A percentile compares a stretch with the other conserved stretches of the same genome.
These are phyloP conservation scores for Copidosoma floridanum DNA, from an alignment of 1,140 invertebrate genomes.

Conservation along the genomic window DNA sequence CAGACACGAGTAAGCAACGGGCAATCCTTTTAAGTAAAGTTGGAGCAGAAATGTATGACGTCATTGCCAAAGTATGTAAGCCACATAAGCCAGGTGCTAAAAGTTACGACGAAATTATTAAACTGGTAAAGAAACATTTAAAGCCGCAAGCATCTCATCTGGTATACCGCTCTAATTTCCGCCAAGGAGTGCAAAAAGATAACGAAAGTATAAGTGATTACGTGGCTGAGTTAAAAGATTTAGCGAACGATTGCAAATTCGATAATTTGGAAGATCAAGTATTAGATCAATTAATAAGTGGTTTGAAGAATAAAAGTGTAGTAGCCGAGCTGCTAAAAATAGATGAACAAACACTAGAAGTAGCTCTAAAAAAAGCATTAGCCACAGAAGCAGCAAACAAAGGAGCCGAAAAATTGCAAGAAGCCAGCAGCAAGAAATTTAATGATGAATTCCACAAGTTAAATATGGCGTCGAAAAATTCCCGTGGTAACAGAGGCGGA, in stretches of 20 bases:
- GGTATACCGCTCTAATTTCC: not conserved
- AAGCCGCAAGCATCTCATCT: not conserved
- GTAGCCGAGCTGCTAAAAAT: not conserved
- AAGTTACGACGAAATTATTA: too few species aligned
- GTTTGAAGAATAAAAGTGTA: not conserved
- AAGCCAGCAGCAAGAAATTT: not conserved
- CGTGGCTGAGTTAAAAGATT: not conserved
- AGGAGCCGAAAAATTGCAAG: not conserved
- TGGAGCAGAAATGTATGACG: not conserved
- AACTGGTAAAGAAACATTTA: not conserved
- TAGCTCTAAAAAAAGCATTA: not conserved
- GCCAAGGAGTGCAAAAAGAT: not conserved
- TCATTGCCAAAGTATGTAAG: not conserved
- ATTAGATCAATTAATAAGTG: not conserved
- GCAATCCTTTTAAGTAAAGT: not conserved
- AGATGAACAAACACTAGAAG: not conserved
- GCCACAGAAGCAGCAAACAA: not conserved
- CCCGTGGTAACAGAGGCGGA: too few species aligned
- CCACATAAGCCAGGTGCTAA: too few species aligned
- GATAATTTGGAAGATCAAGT: not conserved
- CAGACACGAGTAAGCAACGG: not conserved
- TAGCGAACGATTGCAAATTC: not conserved
- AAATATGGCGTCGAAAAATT: too few species aligned
- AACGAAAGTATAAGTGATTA: not conserved
- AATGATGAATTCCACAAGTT: not conserved